Evolutionary conservation across 2,113 vertebrate genomes (phyloP), one percentile per base, ranked within the genome.

Genomic region (Aphyosemion australe): DNA sequence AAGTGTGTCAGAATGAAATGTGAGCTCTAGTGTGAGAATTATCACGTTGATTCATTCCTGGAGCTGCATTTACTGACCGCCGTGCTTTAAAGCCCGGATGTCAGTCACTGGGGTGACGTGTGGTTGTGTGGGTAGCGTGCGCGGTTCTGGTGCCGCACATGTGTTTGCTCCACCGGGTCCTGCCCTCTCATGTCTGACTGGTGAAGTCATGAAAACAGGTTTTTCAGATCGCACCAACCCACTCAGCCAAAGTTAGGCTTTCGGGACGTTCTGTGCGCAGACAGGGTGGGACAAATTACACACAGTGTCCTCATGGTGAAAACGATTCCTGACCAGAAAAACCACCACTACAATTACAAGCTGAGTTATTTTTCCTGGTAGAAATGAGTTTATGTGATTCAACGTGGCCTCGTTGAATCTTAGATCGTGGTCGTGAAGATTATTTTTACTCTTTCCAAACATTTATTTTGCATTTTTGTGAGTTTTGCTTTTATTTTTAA

Each of bases 131-230:
- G 14, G 54, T 2, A 63, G 45, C 49, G 59, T 14, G 50, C 37
- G 62, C 56, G 2, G 26, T 37, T 37, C 34, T 37, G n/a, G 45
- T 53, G 6, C 41, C 10, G 52, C 51, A 74, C 79, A 83, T 78
- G 85, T 80, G 85, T 83, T 86, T 74, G 53, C 66, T 71, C 82
- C 72, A 78, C 81, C 34, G 69, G 70, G 78, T 62, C 67, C 67
- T 63, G 74, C 72, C 63, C 69, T 65, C 66, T 82, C 88, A 57
- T 89, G 60, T 83, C 60, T 88, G 15, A 84, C 67, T 14, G 73
- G 57, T 88, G 86, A 89, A 81, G 80, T 89, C 83, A 85, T 78
- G 16, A 84, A 72, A 77, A 79, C 72, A 81, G 50, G 55, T 57
- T 75, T 76, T 69, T 8, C 6, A 31, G 46, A 55, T 65, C 78